Base-by-base conservation (phyloP, 2,797 vertebrate genomes). In the Botia kubotai region DNA sequence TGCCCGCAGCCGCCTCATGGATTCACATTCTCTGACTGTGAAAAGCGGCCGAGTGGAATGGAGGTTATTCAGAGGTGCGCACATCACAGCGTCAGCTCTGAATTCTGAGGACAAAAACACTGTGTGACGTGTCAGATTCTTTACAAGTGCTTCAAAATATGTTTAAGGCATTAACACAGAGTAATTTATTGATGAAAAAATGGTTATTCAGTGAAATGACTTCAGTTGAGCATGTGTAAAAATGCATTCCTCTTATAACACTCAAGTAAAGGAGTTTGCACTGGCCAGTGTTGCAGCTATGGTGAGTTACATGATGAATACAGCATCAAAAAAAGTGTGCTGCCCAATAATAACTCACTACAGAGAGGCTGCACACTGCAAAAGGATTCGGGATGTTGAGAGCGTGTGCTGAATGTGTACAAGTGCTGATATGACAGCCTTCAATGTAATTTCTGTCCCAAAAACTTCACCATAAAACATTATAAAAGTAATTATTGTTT, bases 1-100 rank as follows among this genome's bases (percentile, higher is more conserved):
- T 70, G 68, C 71, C 71, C 72, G 39, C 80, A 80, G 77, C 58
- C 57, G 76, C 79, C 79, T 48, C 67, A 23, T 0, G 8, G 53
- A 79, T 50, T 12, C 50, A 70, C 77, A 8, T 55, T n/a, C 62
- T 60, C 57, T 69, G 79, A 69, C 80, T 74, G 53, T 46, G 48
- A 80, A 80, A 74, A 48, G 23, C 33, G 72, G 57, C 33, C 23
- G 53, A 52, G 63, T 23, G 52, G 21, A 62, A 26, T 7, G 8
- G 50, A 73, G 70, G 60, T 55, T 66, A 73, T 53, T 62, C 16
- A 23, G 46, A 52, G 43, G 60, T 23, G 62, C 48, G 14, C 19
- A 80, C 62, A 79, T 21, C 21, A 65, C 57, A 60, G 10, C 17
- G 36, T 53, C 26, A 36, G 13, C 48, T 57, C 14, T 72, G 13